Percentiles rank a stretch among this genome's conserved stretches.
These are phyloP conservation scores for Cerceris ruficornis DNA, from an alignment of 2,888 invertebrate species.

Conservation along the genomic window DNA sequence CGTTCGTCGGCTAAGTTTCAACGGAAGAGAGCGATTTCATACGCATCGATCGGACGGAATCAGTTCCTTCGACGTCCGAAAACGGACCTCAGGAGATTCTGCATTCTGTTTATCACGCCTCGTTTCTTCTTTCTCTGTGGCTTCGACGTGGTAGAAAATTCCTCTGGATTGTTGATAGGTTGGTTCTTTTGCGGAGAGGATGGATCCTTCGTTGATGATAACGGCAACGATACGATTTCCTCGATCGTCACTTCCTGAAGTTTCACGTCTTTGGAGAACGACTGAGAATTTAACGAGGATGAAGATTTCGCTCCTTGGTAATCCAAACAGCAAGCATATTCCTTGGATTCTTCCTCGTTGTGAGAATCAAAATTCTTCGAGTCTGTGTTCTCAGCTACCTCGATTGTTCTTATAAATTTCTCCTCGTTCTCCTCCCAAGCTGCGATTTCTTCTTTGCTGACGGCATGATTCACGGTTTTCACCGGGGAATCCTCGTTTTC, in stretches of 20 bases:
- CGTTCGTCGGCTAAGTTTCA: conserved; percentile 2
- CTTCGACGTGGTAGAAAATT: conserved; percentile 4
- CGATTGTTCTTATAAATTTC: conserved; percentile 64
- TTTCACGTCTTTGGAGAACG: conserved; percentile 18
- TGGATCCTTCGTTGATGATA: not conserved
- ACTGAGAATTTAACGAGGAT: conserved; percentile 7
- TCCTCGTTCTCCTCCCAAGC: conserved; percentile 69
- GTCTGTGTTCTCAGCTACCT: conserved; percentile 26
- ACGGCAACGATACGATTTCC: conserved; percentile 10
- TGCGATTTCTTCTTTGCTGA: conserved; percentile 35
- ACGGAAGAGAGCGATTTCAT: not conserved
- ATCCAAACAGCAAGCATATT: not conserved
- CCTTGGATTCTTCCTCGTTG: not conserved
- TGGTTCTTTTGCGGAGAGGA: conserved; percentile 1
- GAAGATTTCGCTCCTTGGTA: conserved; percentile 14
- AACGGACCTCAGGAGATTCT: conserved; percentile 60
- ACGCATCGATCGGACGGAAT: not conserved
- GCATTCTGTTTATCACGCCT: conserved; percentile 55
- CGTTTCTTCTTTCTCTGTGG: conserved; percentile 46
- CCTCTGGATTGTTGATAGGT: conserved; percentile 11
- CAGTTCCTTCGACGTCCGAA: conserved; percentile 66
- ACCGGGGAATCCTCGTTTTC: not conserved
- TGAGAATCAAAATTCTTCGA: not conserved
- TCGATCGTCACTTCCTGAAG: conserved; percentile 43
- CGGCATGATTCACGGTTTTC: not conserved